phyloP scores from a whole-genome alignment of 2,888 invertebrate species.

The Augiades crinisus region DNA sequence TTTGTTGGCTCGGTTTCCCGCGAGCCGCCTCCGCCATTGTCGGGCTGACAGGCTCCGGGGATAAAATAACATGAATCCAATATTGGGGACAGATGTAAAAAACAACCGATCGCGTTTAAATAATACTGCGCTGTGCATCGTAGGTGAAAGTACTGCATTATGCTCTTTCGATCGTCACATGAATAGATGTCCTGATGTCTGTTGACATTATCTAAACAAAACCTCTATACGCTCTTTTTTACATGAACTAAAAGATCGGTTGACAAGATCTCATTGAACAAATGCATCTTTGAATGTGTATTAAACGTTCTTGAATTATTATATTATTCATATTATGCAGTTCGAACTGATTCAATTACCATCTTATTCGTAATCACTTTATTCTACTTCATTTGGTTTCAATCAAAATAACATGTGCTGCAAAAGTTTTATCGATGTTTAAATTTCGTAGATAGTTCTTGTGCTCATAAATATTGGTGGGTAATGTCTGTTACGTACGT shows the following conservation, averaged over 20 bases:
- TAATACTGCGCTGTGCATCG: conserved; percentile 3
- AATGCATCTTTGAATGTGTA: neutral
- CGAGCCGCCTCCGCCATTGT: conserved; percentile 48
- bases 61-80: conserved; percentile 28
- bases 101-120: conserved; percentile 10
- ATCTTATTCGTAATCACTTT: neutral
- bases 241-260: neutral
- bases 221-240: conserved; percentile 4
- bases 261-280: neutral
- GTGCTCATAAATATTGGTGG: neutral
- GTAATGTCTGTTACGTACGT: neutral
- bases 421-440: neutral
- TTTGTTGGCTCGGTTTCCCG: conserved; percentile 62
- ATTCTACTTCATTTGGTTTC: neutral
- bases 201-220: conserved; percentile 12
- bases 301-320: neutral
- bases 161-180: conserved; percentile 1
- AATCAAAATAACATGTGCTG: neutral
- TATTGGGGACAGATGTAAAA: conserved; percentile 26
- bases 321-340: neutral
- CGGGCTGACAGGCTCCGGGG: conserved; percentile 37
- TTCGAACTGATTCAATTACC: neutral
- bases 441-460: neutral
- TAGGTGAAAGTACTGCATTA: conserved; percentile 17
- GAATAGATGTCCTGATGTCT: conserved; percentile 3